Conservation (phyloP, 1,140 invertebrate genomes). For the Oreohelix idahoensis region DNA sequence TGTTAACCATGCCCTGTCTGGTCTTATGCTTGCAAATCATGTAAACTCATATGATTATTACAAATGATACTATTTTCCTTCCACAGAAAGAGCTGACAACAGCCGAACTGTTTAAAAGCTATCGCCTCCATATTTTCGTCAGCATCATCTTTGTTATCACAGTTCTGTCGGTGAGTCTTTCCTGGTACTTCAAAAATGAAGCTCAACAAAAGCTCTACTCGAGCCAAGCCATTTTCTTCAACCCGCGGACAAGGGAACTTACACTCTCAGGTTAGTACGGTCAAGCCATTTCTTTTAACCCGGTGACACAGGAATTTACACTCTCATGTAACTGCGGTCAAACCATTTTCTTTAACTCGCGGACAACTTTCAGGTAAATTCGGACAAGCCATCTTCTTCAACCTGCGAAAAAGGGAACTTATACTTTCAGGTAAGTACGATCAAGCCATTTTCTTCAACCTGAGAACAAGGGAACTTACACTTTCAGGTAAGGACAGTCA, state of each 20-base stretch:
- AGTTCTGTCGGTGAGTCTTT: slow-evolving; percentile 54
- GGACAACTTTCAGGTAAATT: no score
- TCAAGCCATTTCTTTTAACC: no score
- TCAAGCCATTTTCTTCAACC: slow-evolving; percentile 63
- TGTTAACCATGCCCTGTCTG: no score
- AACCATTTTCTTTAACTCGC: no score
- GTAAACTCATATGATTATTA: no score
- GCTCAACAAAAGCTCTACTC: slow-evolving; percentile 45
- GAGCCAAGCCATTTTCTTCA: slow-evolving; percentile 60
- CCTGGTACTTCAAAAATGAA: slow-evolving; percentile 60
- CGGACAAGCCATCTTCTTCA: slow-evolving; percentile 60
- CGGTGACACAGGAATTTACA: no score
- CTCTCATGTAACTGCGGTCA: no score
- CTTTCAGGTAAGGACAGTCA: slow-evolving; percentile 12
- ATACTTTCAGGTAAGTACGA: background rate
- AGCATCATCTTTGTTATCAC: slow-evolving; percentile 53
- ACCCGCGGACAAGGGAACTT: slow-evolving; percentile 41
- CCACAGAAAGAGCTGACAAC: slow-evolving; percentile 53
- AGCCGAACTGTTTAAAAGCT: slow-evolving; percentile 51
- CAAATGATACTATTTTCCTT: background rate
- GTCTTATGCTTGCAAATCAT: no score
- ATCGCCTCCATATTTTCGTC: slow-evolving; percentile 62
- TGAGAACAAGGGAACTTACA: slow-evolving; percentile 27
- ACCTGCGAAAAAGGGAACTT: slow-evolving; percentile 41
- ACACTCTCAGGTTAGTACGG: background rate